Evolutionary conservation across 2,113 vertebrate genomes (phyloP).

Genomic region (Dromaius novaehollandiae): DNA sequence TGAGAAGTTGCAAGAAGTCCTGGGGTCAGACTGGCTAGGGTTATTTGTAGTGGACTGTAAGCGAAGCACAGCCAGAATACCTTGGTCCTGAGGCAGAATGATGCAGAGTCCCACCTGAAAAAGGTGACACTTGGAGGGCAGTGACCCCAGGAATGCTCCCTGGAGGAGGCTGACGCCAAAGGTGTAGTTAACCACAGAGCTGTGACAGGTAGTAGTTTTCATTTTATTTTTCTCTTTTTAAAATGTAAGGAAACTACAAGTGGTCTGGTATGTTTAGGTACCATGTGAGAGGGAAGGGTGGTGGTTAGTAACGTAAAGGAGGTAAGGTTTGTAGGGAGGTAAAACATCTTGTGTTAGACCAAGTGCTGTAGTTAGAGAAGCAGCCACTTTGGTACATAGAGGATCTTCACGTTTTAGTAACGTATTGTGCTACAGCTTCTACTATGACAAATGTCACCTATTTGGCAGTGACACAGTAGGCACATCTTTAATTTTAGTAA

Average conservation of each 20-base stretch:
- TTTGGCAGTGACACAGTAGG: not conserved
- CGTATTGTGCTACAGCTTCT: not conserved
- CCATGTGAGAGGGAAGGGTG: not conserved
- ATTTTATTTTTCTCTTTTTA: not conserved
- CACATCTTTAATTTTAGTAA: not conserved
- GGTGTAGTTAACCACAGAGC: not conserved
- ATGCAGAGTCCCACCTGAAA: not conserved
- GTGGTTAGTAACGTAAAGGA: not conserved
- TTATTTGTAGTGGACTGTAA: not conserved
- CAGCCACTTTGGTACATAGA: not conserved
- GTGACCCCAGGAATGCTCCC: not conserved
- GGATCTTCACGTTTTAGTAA: not conserved
- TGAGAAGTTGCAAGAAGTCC: not conserved
- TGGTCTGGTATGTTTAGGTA: not conserved
- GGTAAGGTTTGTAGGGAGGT: not conserved
- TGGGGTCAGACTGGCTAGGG: fast-evolving
- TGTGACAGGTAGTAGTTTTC: not conserved
- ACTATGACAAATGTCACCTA: not conserved
- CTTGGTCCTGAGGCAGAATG: fast-evolving
- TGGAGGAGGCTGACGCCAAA: not conserved
- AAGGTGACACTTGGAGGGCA: fast-evolving
- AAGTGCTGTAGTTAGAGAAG: not conserved
- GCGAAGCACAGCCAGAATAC: not conserved
- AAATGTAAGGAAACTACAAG: not conserved
- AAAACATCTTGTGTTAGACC: not conserved